Evolutionary conservation across 2,888 invertebrate genomes (phyloP), one percentile per base, ranked within the genome.

Genomic region (Cantharis lateralis): DNA sequence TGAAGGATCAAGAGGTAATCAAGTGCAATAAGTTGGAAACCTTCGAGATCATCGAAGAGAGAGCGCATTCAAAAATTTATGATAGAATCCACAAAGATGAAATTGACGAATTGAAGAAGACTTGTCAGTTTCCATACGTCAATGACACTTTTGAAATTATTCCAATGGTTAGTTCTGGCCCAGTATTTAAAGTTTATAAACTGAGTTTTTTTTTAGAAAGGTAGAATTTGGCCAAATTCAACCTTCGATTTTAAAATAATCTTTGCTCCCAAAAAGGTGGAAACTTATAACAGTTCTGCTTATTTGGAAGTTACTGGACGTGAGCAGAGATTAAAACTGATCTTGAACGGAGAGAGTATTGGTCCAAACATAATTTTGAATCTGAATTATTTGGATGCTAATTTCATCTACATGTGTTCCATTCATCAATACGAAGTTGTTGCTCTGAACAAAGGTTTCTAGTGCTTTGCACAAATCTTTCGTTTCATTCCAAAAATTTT

Each of bases 291-390:
- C 62, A 86, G 88, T n/a, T 86, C 82, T 0, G 90, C 90, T 0
- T 93, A 90, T 86, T 87, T 93, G 78, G 92, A 93, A 81, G 88
- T 92, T 3, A 90, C 91, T 73, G 93, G 93, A 9, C 86, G 88
- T 4, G 84, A 85, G 68, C 87, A 90, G 15, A 89, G 93, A 75
- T 84, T 91, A 68, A 88, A 90, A 0, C 80, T 93, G 32, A 88
- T 86, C 81, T 84, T 93, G 78, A 83, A 86, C 20, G 93, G 93
- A 3, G 86, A 86, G 10, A 91, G 92, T 16, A 82, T 90, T 70
- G 93, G 93, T 5, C 93, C 93, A 2, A 82, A 86, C 2, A 89
- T 93, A 73, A 85, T 86, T 68, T 84, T 93, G 13, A 92, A 91
- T 82, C 83, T 92, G 15, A 89, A 91, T 80, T 90, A 89, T 2